These are phyloP conservation scores for Calliphora vomitoria DNA, from an alignment of 2,888 invertebrate species.

Conservation along the genomic window DNA sequence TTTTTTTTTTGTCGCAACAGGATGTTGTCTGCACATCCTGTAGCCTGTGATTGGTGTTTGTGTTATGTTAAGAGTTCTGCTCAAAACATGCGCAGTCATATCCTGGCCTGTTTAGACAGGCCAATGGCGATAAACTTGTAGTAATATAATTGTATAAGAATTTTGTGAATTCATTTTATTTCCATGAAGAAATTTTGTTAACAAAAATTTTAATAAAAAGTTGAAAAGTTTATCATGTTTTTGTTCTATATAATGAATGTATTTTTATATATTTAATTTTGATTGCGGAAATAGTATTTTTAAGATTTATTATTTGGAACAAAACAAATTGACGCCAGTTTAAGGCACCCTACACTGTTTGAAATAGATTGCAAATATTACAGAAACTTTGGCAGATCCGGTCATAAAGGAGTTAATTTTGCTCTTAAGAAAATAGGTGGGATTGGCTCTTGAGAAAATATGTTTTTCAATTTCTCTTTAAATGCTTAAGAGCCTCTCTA, in stretches of 20 bases:
- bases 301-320: not conserved
- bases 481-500: too few relatives aligned
- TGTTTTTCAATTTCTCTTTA: too few relatives aligned
- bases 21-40: conserved; percentile 33
- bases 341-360: not conserved
- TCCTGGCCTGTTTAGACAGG: not conserved
- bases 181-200: conserved; percentile 12
- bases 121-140: conserved; percentile 38
- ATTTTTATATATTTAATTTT: not conserved
- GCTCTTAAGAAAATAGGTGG: too few relatives aligned
- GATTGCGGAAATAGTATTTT: conserved; percentile 53
- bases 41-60: conserved; percentile 51
- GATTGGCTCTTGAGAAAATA: too few relatives aligned
- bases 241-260: not conserved
- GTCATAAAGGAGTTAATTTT: too few relatives aligned
- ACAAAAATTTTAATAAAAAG: conserved; percentile 28
- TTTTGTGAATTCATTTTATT: conserved; percentile 18
- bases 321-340: conserved; percentile 28
- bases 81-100: conserved; percentile 58
- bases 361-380: not conserved
- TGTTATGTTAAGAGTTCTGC: not conserved
- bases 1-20: not conserved
- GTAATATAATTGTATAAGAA: too few relatives aligned
- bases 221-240: conserved; percentile 60
- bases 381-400: too few relatives aligned